phyloP scores from a whole-genome alignment of 2,888 invertebrate species.

The Cryptosula pallasiana region DNA sequence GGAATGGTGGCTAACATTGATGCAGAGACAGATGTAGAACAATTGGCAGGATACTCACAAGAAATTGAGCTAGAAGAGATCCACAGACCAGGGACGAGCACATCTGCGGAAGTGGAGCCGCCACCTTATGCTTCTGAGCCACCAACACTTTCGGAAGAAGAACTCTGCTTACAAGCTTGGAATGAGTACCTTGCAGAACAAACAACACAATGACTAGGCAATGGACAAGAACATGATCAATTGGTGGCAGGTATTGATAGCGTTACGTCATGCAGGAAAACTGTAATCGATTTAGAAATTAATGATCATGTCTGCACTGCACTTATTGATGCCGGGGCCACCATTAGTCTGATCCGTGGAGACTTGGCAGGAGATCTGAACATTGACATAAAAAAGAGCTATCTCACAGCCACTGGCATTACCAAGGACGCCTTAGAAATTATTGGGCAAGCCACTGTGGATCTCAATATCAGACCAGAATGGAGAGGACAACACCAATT shows the following conservation, averaged over 20 bases:
- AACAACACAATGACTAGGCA: neutral
- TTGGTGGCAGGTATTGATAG: neutral
- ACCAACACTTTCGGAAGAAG: no score
- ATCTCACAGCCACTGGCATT: neutral
- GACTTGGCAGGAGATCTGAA: neutral
- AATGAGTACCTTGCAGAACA: neutral
- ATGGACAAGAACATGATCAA: no score
- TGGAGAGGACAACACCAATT: neutral
- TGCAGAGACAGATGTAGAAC: neutral
- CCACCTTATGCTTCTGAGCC: no score
- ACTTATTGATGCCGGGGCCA: neutral
- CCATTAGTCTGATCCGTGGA: neutral
- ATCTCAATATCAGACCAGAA: neutral
- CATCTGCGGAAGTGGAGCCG: no score
- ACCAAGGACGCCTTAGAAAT: no score
- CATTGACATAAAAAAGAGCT: neutral
- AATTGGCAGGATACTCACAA: neutral
- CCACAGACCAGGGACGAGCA: no score
- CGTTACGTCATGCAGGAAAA: neutral
- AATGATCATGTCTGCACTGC: neutral
- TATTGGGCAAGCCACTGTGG: neutral
- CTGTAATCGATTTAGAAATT: neutral
- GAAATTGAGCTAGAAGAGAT: neutral
- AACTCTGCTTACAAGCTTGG: neutral
- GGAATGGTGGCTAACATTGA: no score